A percentile compares a stretch with the other conserved stretches of the same genome.
Evolutionary conservation across 2,888 invertebrate genomes (phyloP).

Genomic region (Perithous albicinctus): DNA sequence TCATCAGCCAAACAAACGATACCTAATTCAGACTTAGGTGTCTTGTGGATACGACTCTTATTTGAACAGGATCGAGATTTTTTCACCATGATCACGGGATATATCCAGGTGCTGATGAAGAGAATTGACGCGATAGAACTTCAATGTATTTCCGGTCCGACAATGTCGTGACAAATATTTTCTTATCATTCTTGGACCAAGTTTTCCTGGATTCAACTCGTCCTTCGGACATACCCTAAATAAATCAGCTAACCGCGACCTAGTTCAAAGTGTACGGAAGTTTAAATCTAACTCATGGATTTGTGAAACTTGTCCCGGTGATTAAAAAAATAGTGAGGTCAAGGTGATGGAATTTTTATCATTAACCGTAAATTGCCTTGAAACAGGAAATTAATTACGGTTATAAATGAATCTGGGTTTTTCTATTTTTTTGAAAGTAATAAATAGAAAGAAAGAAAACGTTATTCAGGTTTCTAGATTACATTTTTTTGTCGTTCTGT

Average conservation of each 20-base stretch:
- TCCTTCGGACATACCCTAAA: constrained; percentile 22
- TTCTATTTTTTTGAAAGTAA: too few species aligned
- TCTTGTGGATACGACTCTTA: not conserved
- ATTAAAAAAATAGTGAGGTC: not conserved
- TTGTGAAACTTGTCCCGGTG: not conserved
- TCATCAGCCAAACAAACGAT: constrained; percentile 1
- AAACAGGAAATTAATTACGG: too few species aligned
- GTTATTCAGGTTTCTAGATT: too few species aligned
- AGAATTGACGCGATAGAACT: not conserved
- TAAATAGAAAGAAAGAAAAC: too few species aligned
- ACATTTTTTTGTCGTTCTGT: too few species aligned
- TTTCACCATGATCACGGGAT: not conserved
- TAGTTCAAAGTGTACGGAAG: constrained; percentile 22
- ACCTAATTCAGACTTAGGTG: constrained; percentile 3
- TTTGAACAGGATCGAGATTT: not conserved
- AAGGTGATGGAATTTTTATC: not conserved
- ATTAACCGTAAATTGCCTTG: too few species aligned
- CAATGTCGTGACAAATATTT: not conserved
- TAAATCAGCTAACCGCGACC: constrained; percentile 37
- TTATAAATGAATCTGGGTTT: too few species aligned
- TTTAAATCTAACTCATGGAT: not conserved
- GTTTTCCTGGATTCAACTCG: constrained; percentile 20
- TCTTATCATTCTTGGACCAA: not conserved
- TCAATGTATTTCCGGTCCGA: constrained; percentile 31
- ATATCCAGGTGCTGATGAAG: not conserved